Conservation (phyloP, 2,113 vertebrate species). For the Meles meles region DNA sequence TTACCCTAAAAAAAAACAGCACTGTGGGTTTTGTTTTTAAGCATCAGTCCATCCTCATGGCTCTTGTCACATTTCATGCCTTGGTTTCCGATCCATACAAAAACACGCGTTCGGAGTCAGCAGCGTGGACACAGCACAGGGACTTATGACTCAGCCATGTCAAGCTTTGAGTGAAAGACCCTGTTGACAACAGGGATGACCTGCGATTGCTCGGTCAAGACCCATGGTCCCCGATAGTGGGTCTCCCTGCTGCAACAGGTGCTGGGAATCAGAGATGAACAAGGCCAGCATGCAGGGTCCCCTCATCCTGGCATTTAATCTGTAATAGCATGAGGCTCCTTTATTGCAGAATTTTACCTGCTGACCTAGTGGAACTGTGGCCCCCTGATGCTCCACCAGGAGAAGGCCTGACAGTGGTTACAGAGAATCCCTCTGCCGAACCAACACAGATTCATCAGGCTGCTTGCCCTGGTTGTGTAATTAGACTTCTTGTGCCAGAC, state of each 20-base stretch:
- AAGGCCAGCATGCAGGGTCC: too few species aligned
- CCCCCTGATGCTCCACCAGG: background rate
- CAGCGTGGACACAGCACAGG: background rate
- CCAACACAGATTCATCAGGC: background rate
- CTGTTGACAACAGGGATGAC: background rate
- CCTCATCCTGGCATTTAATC: background rate
- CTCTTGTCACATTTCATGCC: background rate
- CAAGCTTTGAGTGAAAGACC: background rate
- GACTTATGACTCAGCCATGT: background rate
- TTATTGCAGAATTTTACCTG: background rate
- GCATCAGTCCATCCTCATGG: background rate
- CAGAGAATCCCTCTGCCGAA: background rate
- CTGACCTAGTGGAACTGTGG: background rate
- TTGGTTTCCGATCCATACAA: background rate
- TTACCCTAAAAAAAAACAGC: background rate
- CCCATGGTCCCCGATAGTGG: background rate
- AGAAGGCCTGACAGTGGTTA: fast-evolving
- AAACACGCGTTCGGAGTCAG: background rate
- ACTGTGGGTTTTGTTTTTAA: background rate
- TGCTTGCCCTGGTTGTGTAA: background rate
- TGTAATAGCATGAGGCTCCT: background rate
- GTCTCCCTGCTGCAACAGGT: background rate
- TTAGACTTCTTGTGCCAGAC: background rate
- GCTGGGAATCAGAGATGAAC: background rate
- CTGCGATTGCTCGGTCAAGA: background rate